Evolutionary conservation across 1,140 invertebrate species (phyloP).

Genomic region (Nasonia giraulti): DNA sequence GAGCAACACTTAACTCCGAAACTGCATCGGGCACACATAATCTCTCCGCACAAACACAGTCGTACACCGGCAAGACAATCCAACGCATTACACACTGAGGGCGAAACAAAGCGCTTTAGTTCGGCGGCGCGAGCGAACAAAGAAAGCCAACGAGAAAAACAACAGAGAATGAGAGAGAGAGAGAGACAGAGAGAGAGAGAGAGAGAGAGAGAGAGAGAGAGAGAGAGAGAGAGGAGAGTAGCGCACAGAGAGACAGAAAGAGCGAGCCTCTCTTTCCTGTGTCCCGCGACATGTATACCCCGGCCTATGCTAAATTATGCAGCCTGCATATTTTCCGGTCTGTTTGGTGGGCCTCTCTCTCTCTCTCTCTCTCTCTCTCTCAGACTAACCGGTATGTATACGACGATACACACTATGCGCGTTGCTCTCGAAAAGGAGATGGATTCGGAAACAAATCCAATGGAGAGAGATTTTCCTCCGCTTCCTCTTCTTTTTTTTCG

Average conservation of each 20-base stretch:
- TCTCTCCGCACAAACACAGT: not conserved
- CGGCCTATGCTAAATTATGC: slow-evolving; percentile 70
- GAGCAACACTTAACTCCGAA: not conserved
- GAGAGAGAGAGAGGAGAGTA: slow-evolving; percentile 50
- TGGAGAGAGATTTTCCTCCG: not conserved
- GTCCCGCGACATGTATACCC: slow-evolving; percentile 49
- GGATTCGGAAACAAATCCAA: not conserved
- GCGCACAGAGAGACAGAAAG: slow-evolving; percentile 46
- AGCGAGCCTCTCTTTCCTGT: slow-evolving; percentile 51
- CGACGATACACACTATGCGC: too few relatives aligned
- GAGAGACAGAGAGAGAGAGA: slow-evolving; percentile 50
- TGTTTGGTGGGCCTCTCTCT: slow-evolving; percentile 71
- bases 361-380: slow-evolving; percentile 67
- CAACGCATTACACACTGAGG: not conserved
- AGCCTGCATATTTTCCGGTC: slow-evolving; percentile 74
- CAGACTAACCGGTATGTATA: slow-evolving; percentile 68
- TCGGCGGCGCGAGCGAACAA: not conserved
- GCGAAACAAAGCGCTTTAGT: slow-evolving; percentile 3
- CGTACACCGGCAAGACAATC: not conserved
- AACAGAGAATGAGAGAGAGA: slow-evolving; percentile 46
- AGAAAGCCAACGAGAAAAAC: slow-evolving; percentile 11
- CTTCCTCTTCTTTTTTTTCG: not conserved
- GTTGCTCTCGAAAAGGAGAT: not conserved
- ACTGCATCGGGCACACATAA: not conserved
- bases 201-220: slow-evolving; percentile 50